These are phyloP conservation scores for Coenobita brevimanus DNA, from an alignment of 1,140 invertebrate species.

Conservation along the genomic window DNA sequence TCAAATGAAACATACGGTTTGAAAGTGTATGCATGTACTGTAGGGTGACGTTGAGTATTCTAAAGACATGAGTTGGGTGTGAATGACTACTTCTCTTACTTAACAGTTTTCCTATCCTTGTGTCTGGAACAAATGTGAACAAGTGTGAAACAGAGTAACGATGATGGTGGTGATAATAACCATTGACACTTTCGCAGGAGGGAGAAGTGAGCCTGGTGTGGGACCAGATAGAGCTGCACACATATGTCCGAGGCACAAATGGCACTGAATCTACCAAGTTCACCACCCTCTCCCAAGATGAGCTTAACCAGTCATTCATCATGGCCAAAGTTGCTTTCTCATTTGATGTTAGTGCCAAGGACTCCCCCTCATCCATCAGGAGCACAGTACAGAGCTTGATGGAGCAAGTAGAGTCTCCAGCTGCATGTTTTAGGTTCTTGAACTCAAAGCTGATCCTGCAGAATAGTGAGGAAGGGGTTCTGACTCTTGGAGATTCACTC, in stretches of 20 bases:
- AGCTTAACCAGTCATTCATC: constrained; percentile 15
- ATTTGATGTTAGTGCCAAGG: constrained; percentile 26
- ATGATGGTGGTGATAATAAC: too few relatives aligned
- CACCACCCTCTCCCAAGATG: not conserved
- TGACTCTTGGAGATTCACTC: constrained; percentile 15
- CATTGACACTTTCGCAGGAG: constrained; percentile 35
- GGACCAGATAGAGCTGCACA: constrained; percentile 48
- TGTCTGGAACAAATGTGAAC: too few relatives aligned
- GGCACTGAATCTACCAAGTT: not conserved
- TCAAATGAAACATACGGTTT: too few relatives aligned
- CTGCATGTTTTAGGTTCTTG: constrained; percentile 45
- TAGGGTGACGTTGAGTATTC: too few relatives aligned
- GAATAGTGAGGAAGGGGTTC: constrained; percentile 37
- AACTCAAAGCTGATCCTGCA: constrained; percentile 43
- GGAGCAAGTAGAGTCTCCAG: constrained; percentile 34
- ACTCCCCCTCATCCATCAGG: not conserved
- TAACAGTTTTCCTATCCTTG: too few relatives aligned
- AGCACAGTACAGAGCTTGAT: not conserved
- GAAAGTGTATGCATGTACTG: too few relatives aligned
- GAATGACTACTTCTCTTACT: too few relatives aligned
- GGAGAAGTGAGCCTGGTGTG: constrained; percentile 35
- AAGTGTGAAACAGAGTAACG: too few relatives aligned
- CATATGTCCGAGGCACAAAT: not conserved
- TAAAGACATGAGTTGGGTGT: too few relatives aligned
- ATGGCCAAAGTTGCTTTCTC: constrained; percentile 29